These are phyloP conservation scores for Leptatherina wallacei DNA, from an alignment of 2,797 vertebrate species.

Conservation along the genomic window DNA sequence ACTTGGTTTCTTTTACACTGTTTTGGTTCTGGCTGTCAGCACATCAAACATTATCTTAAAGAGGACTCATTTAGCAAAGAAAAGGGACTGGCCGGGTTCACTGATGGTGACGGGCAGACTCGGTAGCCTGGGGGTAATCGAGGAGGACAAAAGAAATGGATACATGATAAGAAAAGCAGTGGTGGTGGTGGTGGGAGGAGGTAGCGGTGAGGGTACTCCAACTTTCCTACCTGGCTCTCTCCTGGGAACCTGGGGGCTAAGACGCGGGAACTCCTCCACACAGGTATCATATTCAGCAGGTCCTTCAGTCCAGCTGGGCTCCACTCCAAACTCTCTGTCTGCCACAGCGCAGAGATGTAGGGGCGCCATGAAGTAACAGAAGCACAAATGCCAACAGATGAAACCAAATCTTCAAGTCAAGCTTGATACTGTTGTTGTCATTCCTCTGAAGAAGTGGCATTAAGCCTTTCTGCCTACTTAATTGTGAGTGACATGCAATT, in stretches of 20 bases:
- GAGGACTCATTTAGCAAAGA: slow-evolving; percentile 85
- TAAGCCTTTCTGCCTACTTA: slow-evolving; percentile 40
- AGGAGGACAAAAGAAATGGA: slow-evolving; percentile 78
- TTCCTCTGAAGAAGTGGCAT: slow-evolving; percentile 55
- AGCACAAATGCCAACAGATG: slow-evolving; percentile 88
- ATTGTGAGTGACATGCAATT: slow-evolving; percentile 39
- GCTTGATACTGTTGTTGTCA: slow-evolving; percentile 83
- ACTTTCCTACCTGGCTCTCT: slow-evolving; percentile 84
- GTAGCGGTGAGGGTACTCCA: slow-evolving; percentile 39
- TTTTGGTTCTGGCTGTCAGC: slow-evolving; percentile 84
- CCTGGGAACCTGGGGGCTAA: slow-evolving; percentile 85
- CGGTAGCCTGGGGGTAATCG: slow-evolving; percentile 73
- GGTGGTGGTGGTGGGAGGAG: slow-evolving; percentile 23
- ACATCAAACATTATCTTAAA: slow-evolving; percentile 87
- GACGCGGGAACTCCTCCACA: slow-evolving; percentile 86
- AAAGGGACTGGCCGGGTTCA: slow-evolving; percentile 71
- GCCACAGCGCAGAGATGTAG: slow-evolving; percentile 87
- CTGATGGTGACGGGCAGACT: slow-evolving; percentile 61
- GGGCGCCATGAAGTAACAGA: slow-evolving; percentile 92
- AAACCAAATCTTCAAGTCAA: slow-evolving; percentile 91
- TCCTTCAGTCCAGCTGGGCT: slow-evolving; percentile 87
- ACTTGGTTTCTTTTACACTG: slow-evolving; percentile 84
- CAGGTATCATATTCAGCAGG: slow-evolving; percentile 90
- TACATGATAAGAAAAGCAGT: slow-evolving; percentile 81
- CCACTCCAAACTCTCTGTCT: slow-evolving; percentile 87